Base-by-base conservation (phyloP, 2,888 invertebrate species). In the Macrophya annulata region DNA sequence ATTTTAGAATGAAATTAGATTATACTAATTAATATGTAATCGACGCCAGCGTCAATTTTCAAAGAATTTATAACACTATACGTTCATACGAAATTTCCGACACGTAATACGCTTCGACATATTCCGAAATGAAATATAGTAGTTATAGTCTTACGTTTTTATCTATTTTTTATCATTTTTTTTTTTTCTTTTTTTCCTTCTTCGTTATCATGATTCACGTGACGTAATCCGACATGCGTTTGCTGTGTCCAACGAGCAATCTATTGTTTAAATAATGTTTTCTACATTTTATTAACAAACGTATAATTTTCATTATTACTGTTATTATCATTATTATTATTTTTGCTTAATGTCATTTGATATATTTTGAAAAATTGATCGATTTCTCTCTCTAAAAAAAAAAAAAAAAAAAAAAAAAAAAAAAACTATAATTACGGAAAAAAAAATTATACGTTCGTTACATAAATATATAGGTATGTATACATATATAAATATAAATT, bases 11-110 rank as follows among this genome's bases (percentile, higher is more conserved):
- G 3, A 17, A 25, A 37, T 31, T 15, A 25, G 12, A 48, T 48
- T 48, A 31, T 21, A 31, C 25, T 1, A 15, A 15, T 21, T 51
- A 4, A 48, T 45, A 17, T 10, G 10, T 4, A n/a, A 77, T 77
- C 77, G 55, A 51, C 55, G 77, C 77, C 77, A 55, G 77, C 77
- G 25, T 51, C 77, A 17, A 77, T 55, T 77, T 77, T 62, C 12
- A 21, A 55, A 6, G 17, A 6, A 55, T 77, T 25, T 17, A 31
- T 77, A 17, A 55, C 31, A 40, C 1, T 31, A 3, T 31, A 31
- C 31, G 31, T 31, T 31, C 31, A 31, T 37, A 71, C 15, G 40
- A 40, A 40, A 71, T 71, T 71, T 40, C 9, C 5, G 6, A 40
- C 17, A 15, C 4, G 40, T 40, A 40, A 62, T n/a, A 51, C 51